Evolutionary conservation across 2,888 invertebrate genomes (phyloP).

Genomic region (Nomada ruficornis): DNA sequence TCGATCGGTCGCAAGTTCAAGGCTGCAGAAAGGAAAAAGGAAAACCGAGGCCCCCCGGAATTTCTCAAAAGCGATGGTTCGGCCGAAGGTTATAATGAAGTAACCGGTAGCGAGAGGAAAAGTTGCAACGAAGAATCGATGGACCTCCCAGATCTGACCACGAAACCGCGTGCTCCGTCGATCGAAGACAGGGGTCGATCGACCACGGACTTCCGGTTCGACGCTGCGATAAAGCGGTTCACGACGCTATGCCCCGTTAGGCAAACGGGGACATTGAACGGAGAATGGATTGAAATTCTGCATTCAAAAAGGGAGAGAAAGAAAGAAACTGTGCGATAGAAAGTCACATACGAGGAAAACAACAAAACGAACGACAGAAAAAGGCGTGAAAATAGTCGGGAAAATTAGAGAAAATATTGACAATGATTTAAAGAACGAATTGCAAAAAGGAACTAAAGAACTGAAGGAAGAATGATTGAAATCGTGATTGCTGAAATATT

Average conservation of each 20-base stretch:
- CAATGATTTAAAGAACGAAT: too few relatives aligned
- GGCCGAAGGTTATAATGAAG: conserved; percentile 16
- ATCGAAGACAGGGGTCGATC: conserved; percentile 27
- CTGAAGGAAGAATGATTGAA: too few relatives aligned
- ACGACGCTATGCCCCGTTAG: conserved; percentile 22
- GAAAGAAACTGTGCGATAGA: not conserved
- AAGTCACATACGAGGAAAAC: conserved; percentile 1
- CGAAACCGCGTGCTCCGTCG: conserved; percentile 16
- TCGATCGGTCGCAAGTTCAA: not conserved
- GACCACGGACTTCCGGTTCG: conserved; percentile 44
- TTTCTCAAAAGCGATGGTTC: not conserved
- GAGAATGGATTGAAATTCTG: conserved; percentile 22
- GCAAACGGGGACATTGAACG: conserved; percentile 14
- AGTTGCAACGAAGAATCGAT: conserved; percentile 49
- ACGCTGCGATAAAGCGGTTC: conserved; percentile 23
- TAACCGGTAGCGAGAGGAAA: conserved; percentile 6
- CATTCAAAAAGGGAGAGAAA: conserved; percentile 10
- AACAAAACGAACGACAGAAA: not conserved
- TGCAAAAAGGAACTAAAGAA: too few relatives aligned
- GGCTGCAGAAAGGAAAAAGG: not conserved
- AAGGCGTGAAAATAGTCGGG: not conserved
- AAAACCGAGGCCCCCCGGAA: not conserved
- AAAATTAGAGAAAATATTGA: not conserved
- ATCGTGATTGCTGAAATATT: too few relatives aligned
- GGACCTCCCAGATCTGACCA: conserved; percentile 28